Evolutionary conservation across 2,888 invertebrate genomes (phyloP), one percentile per base, ranked within the genome.

Genomic region (Xanthorhoe spadicearia): DNA sequence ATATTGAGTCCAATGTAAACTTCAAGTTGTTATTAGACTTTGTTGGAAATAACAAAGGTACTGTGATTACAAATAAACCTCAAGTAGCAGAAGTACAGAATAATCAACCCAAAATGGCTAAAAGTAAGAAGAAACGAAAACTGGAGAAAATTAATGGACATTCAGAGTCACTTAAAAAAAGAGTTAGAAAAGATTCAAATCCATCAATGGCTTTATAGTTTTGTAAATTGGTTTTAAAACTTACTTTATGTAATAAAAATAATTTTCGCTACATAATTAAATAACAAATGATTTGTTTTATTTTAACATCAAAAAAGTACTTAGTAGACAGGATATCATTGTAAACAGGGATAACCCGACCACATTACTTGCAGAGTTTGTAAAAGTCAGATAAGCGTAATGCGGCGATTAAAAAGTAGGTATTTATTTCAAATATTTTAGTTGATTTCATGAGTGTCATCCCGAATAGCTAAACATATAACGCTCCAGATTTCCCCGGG

Each of bases 71-170:
- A 51, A 85, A 77, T 68, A 82, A 77, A 61, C 77, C 74, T 62
- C 74, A 76, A 64, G 59, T 55, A 61, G 75, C 75, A 68, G 75
- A 72, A 38, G 67, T 60, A 56, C 71, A 74, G 68, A 76, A 76
- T 57, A 73, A 77, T 80, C 78, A 72, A 71, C 75, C 74, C 52
- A 77, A 76, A 68, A 69, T 72, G 69, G 64, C 69, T 13, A 89
- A 86, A 69, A 84, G 81, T 60, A 86, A 83, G 68, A 88, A 87
- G 69, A 92, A 88, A 79, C 82, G 87, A 62, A 91, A 90, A 78
- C 23, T 76, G 4, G 76, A 80, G 17, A 79, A 84, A 65, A 70
- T 76, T 0, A 90, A 90, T 79, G 87, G 86, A 9, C 78, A 83
- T 54, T 69, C 70, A 64, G 87, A 83, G 70, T 80, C 86, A 46